Evolutionary conservation across 2,797 vertebrate species (phyloP).

Genomic region (Potorous gilbertii): DNA sequence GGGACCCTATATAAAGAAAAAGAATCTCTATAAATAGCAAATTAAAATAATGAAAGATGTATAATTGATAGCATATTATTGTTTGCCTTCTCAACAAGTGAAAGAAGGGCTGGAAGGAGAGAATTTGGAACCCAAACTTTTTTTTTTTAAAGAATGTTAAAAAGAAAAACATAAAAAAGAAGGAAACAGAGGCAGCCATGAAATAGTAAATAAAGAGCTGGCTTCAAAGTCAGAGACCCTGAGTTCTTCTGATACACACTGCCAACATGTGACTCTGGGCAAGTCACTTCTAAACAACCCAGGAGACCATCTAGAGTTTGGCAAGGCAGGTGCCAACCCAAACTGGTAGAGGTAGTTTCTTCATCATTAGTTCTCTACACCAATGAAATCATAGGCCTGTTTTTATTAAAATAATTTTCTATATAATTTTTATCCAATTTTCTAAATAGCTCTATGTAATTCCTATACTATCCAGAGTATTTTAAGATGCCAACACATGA

Average conservation of each 20-base stretch:
- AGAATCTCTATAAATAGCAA: background rate
- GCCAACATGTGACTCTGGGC: background rate
- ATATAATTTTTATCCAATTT: background rate
- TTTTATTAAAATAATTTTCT: background rate
- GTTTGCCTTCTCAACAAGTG: background rate
- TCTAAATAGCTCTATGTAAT: background rate
- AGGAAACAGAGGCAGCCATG: background rate
- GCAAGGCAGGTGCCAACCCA: background rate
- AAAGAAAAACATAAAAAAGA: background rate
- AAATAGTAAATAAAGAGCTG: background rate
- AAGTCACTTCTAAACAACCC: background rate
- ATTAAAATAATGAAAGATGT: background rate
- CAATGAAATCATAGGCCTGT: background rate
- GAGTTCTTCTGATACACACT: background rate
- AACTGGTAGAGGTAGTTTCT: background rate
- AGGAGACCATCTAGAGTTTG: background rate
- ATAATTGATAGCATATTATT: background rate
- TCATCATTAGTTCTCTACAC: background rate
- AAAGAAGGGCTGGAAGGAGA: background rate
- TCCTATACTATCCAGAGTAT: background rate
- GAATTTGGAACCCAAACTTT: background rate
- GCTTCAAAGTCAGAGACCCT: background rate
- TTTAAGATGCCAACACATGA: background rate
- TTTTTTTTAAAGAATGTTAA: background rate
- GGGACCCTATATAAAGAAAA: background rate